Evolutionary conservation across 2,888 invertebrate species (phyloP), one percentile per base, ranked within the genome.

Genomic region (Toxonevra muliebris): DNA sequence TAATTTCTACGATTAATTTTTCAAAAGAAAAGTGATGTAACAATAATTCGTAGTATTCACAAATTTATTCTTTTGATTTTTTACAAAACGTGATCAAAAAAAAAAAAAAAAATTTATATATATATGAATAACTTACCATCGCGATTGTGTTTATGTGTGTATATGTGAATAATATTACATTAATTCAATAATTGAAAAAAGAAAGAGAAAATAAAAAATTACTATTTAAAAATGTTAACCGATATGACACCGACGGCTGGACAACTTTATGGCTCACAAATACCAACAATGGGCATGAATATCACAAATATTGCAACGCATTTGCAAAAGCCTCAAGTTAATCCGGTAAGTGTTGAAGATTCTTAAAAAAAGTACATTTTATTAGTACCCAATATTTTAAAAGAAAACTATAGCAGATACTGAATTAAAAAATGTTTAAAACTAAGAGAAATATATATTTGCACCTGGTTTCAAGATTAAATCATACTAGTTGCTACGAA

Each of bases 221-320:
- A 13, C 11, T 19, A 67, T 72, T 64, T 68, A 60, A 80, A 76
- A 66, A 88, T 88, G 88, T 84, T 88, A 80, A 88, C 88, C 76
- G 88, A 88, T 82, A 88, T 88, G 87, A 88, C 88, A 77, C 88
- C 88, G 78, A 87, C 88, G 78, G 88, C 88, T 76, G 88, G 88
- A 72, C 88, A 88, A 81, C 84, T 88, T 72, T 88, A 88, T 78
- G 88, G 88, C 73, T 87, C 88, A 70, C 88, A 88, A 79, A 88
- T 88, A 78, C 88, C 88, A 66, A 86, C 87, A 53, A 88, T 88
- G 88, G 87, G 87, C 74, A 88, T 88, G 88, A 88, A 88, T 79
- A 87, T 88, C 71, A 79, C 80, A 71, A 86, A 86, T 74, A 85
- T 86, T 61, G 79, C 85, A 65, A 77, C 83, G 70, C 85, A 85